Evolutionary conservation across 1,140 invertebrate species (phyloP).

Genomic region (Euglossa dilemma): DNA sequence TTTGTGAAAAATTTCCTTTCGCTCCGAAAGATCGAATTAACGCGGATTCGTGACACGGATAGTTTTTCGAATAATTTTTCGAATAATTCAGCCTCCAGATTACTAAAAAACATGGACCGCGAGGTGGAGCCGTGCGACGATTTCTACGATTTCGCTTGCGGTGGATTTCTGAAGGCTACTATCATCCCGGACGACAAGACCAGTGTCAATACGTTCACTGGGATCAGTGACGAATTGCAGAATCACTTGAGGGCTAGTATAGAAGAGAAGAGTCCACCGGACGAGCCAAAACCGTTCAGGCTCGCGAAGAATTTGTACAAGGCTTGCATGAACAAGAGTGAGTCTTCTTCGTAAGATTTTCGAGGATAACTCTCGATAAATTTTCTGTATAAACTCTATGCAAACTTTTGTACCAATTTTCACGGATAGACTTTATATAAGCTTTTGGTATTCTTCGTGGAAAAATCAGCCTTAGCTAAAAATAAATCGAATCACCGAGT

Average conservation of each 20-base stretch:
- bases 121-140: constrained; percentile 89
- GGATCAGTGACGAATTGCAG: constrained; percentile 90
- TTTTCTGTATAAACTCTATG: too few species aligned
- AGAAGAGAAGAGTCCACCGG: constrained; percentile 85
- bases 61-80: too few species aligned
- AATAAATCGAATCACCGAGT: too few species aligned
- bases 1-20: constrained; percentile 65
- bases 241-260: constrained; percentile 90
- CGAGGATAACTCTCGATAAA: too few species aligned
- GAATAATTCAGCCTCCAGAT: constrained; percentile 80
- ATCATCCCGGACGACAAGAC: constrained; percentile 86
- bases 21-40: not conserved
- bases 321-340: constrained; percentile 93
- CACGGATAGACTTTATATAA: too few species aligned
- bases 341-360: constrained; percentile 70
- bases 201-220: constrained; percentile 90
- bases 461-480: too few species aligned
- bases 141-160: constrained; percentile 90
- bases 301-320: constrained; percentile 91
- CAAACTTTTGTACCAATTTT: too few species aligned
- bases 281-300: constrained; percentile 88
- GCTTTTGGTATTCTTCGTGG: too few species aligned
- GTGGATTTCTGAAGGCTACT: constrained; percentile 74
- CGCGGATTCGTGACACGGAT: too few species aligned
- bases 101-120: constrained; percentile 83